Evolutionary conservation across 2,888 invertebrate genomes (phyloP).

Genomic region (Ennomos erosarius): DNA sequence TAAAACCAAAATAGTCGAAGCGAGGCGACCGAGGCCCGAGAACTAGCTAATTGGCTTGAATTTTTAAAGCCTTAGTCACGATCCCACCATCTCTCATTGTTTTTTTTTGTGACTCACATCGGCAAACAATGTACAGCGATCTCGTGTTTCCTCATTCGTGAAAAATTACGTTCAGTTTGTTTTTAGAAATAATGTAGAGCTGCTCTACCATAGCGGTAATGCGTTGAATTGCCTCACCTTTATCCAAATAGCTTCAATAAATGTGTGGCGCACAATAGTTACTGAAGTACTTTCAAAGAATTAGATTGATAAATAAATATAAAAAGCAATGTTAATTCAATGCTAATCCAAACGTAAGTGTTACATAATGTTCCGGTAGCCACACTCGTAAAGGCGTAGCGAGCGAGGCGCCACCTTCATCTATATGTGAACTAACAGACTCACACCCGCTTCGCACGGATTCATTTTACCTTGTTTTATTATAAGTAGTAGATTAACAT

Average conservation of each 20-base stretch:
- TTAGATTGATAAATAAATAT: too few relatives aligned
- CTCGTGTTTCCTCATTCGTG: constrained; percentile 60
- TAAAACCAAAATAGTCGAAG: constrained; percentile 50
- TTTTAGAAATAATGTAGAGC: constrained; percentile 32
- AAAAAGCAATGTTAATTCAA: too few relatives aligned
- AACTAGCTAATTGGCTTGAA: constrained; percentile 73
- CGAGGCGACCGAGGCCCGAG: constrained; percentile 43
- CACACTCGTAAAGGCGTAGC: too few relatives aligned
- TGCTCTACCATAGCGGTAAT: constrained; percentile 30
- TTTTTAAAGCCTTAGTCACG: constrained; percentile 80
- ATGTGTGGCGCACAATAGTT: too few relatives aligned
- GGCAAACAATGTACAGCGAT: constrained; percentile 55
- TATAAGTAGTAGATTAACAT: too few relatives aligned
- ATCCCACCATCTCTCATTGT: constrained; percentile 59
- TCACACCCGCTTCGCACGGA: too few relatives aligned
- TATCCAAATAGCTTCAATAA: constrained; percentile 5
- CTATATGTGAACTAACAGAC: too few relatives aligned
- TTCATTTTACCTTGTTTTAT: too few relatives aligned
- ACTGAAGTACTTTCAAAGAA: too few relatives aligned
- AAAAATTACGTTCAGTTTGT: constrained; percentile 46
- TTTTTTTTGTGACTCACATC: constrained; percentile 70
- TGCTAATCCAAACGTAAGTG: too few relatives aligned
- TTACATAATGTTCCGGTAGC: too few relatives aligned
- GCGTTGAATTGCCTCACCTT: constrained; percentile 7
- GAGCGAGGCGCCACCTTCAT: too few relatives aligned